phyloP scores from a whole-genome alignment of 1,140 invertebrate genomes.

The Drosophila kepulauana region DNA sequence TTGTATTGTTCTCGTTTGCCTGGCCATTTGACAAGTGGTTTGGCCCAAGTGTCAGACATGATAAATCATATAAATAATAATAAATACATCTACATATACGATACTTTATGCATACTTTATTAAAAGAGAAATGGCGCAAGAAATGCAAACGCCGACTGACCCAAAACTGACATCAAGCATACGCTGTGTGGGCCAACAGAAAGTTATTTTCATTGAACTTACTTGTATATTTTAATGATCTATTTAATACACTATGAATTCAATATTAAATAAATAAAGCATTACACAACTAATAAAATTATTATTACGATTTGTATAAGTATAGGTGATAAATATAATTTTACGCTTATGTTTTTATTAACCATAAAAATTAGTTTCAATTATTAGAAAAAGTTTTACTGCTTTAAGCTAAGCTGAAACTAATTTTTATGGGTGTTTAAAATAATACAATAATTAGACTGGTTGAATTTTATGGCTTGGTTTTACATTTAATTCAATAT shows the following conservation, averaged over 20 bases:
- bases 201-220: neutral
- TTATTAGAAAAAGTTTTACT: too few relatives aligned
- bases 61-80: slow-evolving; percentile 73
- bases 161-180: slow-evolving; percentile 34
- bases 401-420: too few relatives aligned
- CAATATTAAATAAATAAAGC: neutral
- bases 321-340: neutral
- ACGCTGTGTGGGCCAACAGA: slow-evolving; percentile 22
- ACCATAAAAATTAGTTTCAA: too few relatives aligned
- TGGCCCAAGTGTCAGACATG: slow-evolving; percentile 81
- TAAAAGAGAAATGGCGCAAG: slow-evolving; percentile 46
- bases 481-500: too few relatives aligned
- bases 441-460: too few relatives aligned
- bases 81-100: slow-evolving; percentile 19
- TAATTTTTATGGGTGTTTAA: too few relatives aligned
- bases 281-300: neutral
- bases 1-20: slow-evolving; percentile 53
- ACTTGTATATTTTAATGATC: neutral
- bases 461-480: too few relatives aligned
- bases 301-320: neutral
- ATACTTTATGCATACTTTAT: slow-evolving; percentile 25
- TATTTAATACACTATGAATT: neutral
- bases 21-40: slow-evolving; percentile 77
- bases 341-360: neutral
- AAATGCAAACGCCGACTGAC: slow-evolving; percentile 34